Base-by-base conservation (phyloP, 2,113 vertebrate genomes). In the Hippocampus abdominalis region DNA sequence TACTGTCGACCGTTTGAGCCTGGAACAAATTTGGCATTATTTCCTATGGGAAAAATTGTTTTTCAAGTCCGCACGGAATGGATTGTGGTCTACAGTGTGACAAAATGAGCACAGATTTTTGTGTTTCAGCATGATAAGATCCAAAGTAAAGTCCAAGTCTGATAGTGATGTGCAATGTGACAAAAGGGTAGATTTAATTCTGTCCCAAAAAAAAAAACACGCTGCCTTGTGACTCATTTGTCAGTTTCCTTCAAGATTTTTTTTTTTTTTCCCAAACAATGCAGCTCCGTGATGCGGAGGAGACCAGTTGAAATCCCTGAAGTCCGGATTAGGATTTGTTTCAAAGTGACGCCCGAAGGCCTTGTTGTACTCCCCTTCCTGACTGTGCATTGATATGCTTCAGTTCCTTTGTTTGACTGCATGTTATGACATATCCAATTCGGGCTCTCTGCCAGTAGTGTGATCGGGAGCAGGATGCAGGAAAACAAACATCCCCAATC, bases 401-500 rank as follows among this genome's bases (percentile, higher is more conserved):
- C 36, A 18, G n/a, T 63, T 68, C 46, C 32, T 70, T 75, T 78
- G 75, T 75, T 32, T 78, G n/a, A 56, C 68, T 68, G 16, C 67
- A 25, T 72, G 71, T 51, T 79, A 57, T 81, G 72, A 74, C 56
- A 80, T 64, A 60, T 36, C n/a, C 69, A 67, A 69, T 60, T 66
- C 5, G 29, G 44, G 66, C 48, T 18, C 66, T 25, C 27, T 60
- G 69, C 39, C 70, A 77, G 61, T 46, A 51, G 46, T 75, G 69
- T 71, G 36, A 81, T 69, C 29, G 18, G 8, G 21, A 59, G 67
- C 79, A 85, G 84, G 88, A 87, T 84, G 80, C 70, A 62, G 73
- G 73, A 79, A 83, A 73, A 46, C 49, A 82, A 84, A 89, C 83
- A 75, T 88, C 86, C 86, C 84, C 74, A 73, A 68, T 25, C 56